Conservation (phyloP, 2,113 vertebrate genomes). For the Chascanopsetta lugubris region DNA sequence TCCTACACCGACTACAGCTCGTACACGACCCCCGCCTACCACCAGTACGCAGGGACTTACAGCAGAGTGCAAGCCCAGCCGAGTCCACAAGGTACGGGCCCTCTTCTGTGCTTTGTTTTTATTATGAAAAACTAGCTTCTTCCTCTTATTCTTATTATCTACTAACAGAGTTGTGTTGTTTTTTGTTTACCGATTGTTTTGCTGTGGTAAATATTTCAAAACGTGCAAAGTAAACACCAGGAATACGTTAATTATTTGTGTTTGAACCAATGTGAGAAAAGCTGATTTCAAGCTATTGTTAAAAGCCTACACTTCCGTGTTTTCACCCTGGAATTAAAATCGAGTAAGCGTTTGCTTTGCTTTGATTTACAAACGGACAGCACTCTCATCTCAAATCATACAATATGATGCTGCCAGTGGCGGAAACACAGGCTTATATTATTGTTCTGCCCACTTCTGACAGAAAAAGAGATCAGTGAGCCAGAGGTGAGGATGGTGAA, state of each 20-base stretch:
- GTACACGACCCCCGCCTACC: conserved; percentile 90
- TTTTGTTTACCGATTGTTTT: too few relatives aligned
- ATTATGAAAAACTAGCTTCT: neutral
- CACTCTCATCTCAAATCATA: neutral
- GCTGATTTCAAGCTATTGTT: too few relatives aligned
- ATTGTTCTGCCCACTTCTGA: conserved; percentile 28
- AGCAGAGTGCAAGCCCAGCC: conserved; percentile 89
- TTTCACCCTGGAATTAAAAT: neutral
- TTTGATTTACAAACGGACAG: too few relatives aligned
- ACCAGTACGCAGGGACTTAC: conserved; percentile 94
- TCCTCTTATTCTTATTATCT: neutral
- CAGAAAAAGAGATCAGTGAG: conserved; percentile 94
- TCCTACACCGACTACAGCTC: conserved; percentile 91
- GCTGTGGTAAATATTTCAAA: too few relatives aligned
- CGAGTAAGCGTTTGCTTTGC: too few relatives aligned
- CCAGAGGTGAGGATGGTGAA: conserved; percentile 99
- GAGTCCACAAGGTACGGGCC: conserved; percentile 90
- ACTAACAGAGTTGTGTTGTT: too few relatives aligned
- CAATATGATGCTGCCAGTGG: neutral
- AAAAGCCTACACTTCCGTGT: too few relatives aligned
- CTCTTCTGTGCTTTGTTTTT: neutral
- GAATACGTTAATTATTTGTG: neutral
- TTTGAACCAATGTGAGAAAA: neutral
- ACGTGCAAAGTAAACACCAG: neutral
- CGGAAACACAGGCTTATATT: neutral